Evolutionary conservation across 2,888 invertebrate genomes (phyloP), one percentile per base, ranked within the genome.

Genomic region (Dicranocentrus wangi): DNA sequence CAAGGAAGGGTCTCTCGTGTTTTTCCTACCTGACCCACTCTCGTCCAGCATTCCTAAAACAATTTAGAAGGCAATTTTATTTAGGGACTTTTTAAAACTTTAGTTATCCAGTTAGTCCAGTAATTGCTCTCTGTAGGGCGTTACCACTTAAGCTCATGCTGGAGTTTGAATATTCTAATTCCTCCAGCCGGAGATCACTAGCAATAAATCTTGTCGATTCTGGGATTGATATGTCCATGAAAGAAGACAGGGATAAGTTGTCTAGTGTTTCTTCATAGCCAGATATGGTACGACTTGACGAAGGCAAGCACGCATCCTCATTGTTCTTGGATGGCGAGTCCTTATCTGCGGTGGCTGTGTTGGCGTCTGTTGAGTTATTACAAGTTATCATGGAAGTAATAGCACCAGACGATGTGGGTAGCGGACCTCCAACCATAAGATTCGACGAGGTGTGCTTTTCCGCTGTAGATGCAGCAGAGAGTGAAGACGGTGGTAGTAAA

Each of bases 181-280:
- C 83, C 13, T 83, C 84, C 55, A 85, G 78, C 10, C 82, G 69
- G 61, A 85, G 83, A 32, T 84, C 86, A 32, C 51, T 80, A 0
- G 86, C 85, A 21, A 80, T 84, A 23, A 83, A 73, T 25, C 82
- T 66, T 0, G 84, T 84, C 1, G 86, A 86, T 61, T 86, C 86
- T 2, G 87, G 87, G 8, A 87, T 55, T 2, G 87, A 86, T 42
- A 87, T 83, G 60, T 87, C 87, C 85, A 87, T 85, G 72, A 87
- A 87, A 0, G 87, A 86, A 1, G 86, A 86, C 42, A 87, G 47
- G 8, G 85, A 85, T 23, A 87, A 73, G 51, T 80, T 84, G 55
- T 84, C 85, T 10, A 85, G 25, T 0, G 51, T 58, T 55, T 79
- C 79, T 47, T 72, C 84, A 32, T 51, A 70, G 5, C 75, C 82